Conservation (phyloP, 2,888 invertebrate species). For the Leptodirus hochenwartii region DNA sequence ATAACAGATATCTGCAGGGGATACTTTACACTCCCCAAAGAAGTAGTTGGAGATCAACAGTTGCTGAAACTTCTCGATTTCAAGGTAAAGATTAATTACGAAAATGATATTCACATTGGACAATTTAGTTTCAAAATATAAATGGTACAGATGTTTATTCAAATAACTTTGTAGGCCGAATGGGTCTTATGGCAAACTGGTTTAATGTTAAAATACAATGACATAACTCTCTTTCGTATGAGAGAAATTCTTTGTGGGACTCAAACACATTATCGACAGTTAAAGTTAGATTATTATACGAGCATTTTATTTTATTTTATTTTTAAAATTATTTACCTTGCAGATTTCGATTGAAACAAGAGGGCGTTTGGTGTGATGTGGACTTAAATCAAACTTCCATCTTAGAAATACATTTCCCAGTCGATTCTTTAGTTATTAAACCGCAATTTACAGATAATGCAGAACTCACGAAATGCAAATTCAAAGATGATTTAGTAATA, state of each 20-base stretch:
- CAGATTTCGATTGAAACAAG: slow-evolving; percentile 59
- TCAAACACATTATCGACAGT: slow-evolving; percentile 29
- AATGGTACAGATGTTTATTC: too few species aligned
- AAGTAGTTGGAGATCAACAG: slow-evolving; percentile 44
- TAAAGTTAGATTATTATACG: slow-evolving; percentile 18
- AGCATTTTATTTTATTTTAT: background rate
- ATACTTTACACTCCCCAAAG: slow-evolving; percentile 53
- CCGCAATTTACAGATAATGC: slow-evolving; percentile 23
- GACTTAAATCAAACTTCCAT: slow-evolving; percentile 65
- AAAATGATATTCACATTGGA: too few species aligned
- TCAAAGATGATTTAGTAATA: slow-evolving; percentile 35
- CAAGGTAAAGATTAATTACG: too few species aligned
- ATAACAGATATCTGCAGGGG: slow-evolving; percentile 60
- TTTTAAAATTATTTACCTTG: background rate
- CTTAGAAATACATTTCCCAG: slow-evolving; percentile 70
- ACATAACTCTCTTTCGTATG: slow-evolving; percentile 62
- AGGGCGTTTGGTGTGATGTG: slow-evolving; percentile 72
- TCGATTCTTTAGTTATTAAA: slow-evolving; percentile 41
- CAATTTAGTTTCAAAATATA: too few species aligned
- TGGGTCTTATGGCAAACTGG: slow-evolving; percentile 95
- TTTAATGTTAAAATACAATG: slow-evolving; percentile 66
- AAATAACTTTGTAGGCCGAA: too few species aligned
- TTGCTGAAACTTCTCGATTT: slow-evolving; percentile 44
- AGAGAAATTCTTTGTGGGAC: slow-evolving; percentile 51
- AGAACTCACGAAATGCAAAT: slow-evolving; percentile 17